A percentile compares a stretch with the other conserved stretches of the same genome.
These are phyloP conservation scores for Dolomedes plantarius DNA, from an alignment of 2,888 invertebrate species.

Conservation along the genomic window DNA sequence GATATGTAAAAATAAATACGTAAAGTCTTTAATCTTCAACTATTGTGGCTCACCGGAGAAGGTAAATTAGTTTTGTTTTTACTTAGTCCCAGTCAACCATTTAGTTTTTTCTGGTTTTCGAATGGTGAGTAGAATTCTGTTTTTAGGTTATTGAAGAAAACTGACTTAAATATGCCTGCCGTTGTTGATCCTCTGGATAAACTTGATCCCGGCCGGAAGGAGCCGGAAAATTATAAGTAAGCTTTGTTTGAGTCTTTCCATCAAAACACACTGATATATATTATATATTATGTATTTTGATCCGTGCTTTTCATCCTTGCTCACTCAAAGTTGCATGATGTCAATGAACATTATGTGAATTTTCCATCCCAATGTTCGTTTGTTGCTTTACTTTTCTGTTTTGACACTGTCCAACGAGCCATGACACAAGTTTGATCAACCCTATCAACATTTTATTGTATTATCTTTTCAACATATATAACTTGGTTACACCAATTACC, in stretches of 20 bases:
- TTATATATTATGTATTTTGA: neutral
- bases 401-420: no score
- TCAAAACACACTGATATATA: no score
- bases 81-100: neutral
- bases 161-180: neutral
- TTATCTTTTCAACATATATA: no score
- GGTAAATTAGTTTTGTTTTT: neutral
- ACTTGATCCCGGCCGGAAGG: neutral
- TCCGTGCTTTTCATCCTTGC: neutral
- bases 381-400: no score
- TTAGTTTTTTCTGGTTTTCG: neutral
- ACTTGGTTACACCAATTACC: no score
- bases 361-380: no score
- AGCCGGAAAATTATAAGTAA: slow-evolving; percentile 5
- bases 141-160: neutral
- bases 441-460: no score
- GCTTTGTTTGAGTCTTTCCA: neutral
- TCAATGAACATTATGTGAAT: no score
- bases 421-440: no score
- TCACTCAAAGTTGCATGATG: no score
- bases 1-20: no score
- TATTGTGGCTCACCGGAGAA: neutral
- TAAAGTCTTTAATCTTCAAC: no score
- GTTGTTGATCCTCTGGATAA: neutral
- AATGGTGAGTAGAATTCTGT: neutral